Evolutionary conservation across 2,797 vertebrate species (phyloP).

Genomic region (Chloroceryle amazona): DNA sequence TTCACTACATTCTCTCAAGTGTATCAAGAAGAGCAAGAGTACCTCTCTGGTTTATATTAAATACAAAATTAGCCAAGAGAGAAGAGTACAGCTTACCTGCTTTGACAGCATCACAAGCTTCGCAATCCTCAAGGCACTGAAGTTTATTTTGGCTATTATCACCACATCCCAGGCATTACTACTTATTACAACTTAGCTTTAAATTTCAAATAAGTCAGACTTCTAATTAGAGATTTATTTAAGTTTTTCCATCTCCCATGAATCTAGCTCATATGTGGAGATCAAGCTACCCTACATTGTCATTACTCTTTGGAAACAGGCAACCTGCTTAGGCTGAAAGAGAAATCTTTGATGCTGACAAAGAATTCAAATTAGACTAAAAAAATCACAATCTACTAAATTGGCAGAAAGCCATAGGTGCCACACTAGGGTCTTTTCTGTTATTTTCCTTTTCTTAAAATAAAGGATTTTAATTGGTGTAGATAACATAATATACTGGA

Average conservation of each 20-base stretch:
- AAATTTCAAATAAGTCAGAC: not conserved
- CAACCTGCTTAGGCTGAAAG: not conserved
- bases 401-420: not conserved
- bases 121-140: not conserved
- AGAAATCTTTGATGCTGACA: not conserved
- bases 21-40: not conserved
- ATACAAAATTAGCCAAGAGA: not conserved
- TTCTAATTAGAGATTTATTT: not conserved
- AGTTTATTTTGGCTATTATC: not conserved
- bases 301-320: not conserved
- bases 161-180: not conserved
- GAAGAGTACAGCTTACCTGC: not conserved
- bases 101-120: not conserved
- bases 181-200: not conserved
- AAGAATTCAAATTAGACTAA: not conserved
- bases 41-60: not conserved
- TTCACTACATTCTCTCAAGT: not conserved
- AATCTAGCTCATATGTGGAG: accelerated
- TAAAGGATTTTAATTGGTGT: not conserved
- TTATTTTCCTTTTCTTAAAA: not conserved
- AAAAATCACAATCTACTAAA: not conserved
- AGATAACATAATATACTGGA: not conserved
- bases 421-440: not conserved
- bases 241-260: not conserved
- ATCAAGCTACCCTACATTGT: not conserved